These are phyloP conservation scores for Synanthedon vespiformis DNA, from an alignment of 2,888 invertebrate genomes.

Conservation along the genomic window DNA sequence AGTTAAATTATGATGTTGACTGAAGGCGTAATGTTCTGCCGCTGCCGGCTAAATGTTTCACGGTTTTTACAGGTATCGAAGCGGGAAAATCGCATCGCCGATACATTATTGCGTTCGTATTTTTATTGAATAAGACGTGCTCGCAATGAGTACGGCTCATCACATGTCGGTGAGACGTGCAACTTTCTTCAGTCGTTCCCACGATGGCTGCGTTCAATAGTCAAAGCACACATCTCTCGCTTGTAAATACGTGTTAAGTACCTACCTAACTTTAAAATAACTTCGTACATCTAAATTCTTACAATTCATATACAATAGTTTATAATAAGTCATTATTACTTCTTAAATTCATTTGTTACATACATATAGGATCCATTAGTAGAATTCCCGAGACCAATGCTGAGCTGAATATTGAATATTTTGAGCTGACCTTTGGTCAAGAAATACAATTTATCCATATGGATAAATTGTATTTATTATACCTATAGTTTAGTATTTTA, in stretches of 20 bases:
- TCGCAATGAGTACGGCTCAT: conserved; percentile 14
- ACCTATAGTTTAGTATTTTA: no score
- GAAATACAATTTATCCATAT: no score
- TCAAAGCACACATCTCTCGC: background rate
- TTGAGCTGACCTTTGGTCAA: no score
- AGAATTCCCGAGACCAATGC: no score
- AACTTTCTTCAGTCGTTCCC: conserved; percentile 10
- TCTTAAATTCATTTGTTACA: no score
- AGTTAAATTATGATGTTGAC: conserved; percentile 60
- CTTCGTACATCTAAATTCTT: no score
- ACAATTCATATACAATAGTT: no score
- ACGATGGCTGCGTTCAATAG: conserved; percentile 3
- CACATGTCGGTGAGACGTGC: conserved; percentile 8
- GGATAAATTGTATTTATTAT: no score
- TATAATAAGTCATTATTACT: no score
- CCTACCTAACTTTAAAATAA: no score
- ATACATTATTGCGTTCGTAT: conserved; percentile 31
- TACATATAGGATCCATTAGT: no score
- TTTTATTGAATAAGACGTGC: conserved; percentile 29
- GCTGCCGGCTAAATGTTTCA: conserved; percentile 28
- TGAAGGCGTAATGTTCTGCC: conserved; percentile 24
- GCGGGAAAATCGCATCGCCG: conserved; percentile 7
- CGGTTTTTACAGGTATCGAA: conserved; percentile 30
- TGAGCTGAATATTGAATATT: no score
- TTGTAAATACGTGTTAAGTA: background rate